Evolutionary conservation across 2,113 vertebrate genomes (phyloP).

Genomic region (Lophotis ruficrista): DNA sequence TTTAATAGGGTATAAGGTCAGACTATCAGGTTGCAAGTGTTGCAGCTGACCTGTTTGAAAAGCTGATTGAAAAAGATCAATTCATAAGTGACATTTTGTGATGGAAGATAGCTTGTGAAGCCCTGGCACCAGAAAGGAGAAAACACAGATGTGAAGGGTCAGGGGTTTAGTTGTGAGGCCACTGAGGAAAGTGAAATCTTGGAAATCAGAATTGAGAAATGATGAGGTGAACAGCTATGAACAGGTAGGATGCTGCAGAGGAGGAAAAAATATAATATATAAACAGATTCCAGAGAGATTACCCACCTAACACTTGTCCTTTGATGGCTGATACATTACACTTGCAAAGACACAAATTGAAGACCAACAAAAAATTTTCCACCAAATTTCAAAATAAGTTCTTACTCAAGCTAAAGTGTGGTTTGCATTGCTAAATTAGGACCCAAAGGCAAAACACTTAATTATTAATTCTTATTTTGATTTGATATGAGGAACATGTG

Average conservation of each 20-base stretch:
- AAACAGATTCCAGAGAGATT: neutral
- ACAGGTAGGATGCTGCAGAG: neutral
- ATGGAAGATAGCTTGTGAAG: neutral
- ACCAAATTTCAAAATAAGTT: neutral
- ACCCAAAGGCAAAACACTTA: neutral
- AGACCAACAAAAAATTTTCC: neutral
- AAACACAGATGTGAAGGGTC: neutral
- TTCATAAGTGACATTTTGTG: neutral
- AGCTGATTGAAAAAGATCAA: neutral
- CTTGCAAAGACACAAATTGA: neutral
- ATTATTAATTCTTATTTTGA: neutral
- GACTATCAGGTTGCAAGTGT: neutral
- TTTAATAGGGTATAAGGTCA: neutral
- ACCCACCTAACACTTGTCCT: accelerated
- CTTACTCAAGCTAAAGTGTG: neutral
- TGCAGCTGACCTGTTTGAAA: neutral
- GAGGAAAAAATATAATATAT: neutral
- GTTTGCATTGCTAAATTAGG: neutral
- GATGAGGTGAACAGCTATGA: neutral
- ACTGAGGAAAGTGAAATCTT: neutral
- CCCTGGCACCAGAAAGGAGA: neutral
- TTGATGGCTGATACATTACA: neutral
- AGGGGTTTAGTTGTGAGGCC: neutral
- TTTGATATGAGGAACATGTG: neutral
- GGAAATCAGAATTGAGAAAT: neutral